These are phyloP conservation scores for Micropterix aruncella DNA, from an alignment of 2,888 invertebrate genomes.

Conservation along the genomic window DNA sequence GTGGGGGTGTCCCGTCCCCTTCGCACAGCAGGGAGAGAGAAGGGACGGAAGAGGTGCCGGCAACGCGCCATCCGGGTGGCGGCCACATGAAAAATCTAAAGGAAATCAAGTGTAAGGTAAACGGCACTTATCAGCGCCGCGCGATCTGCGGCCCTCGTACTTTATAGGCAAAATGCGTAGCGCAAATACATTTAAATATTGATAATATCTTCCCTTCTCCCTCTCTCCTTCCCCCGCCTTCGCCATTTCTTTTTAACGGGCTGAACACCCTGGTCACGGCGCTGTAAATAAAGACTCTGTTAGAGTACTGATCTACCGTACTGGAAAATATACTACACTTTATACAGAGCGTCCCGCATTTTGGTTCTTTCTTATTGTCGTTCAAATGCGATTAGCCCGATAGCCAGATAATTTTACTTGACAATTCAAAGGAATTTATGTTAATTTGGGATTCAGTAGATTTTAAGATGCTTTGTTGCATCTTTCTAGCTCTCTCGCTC, in stretches of 20 bases:
- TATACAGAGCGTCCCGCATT: no score
- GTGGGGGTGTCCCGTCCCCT: background rate
- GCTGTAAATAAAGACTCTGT: no score
- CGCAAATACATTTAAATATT: background rate
- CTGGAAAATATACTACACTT: no score
- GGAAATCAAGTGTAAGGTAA: constrained; percentile 10
- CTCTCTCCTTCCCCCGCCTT: constrained; percentile 3
- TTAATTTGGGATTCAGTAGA: no score
- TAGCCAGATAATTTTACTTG: no score
- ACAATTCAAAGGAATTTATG: no score
- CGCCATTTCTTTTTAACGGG: constrained; percentile 3
- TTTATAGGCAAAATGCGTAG: background rate
- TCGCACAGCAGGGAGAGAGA: background rate
- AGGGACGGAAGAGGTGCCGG: background rate
- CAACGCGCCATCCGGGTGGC: constrained; percentile 1
- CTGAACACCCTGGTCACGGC: no score
- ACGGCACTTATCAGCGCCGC: background rate
- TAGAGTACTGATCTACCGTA: no score
- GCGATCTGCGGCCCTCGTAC: background rate
- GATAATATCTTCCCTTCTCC: background rate
- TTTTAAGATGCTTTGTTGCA: no score
- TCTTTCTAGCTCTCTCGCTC: no score
- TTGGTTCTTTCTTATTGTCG: no score
- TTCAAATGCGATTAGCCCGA: no score
- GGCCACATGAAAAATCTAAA: constrained; percentile 10